Conservation (phyloP, 1,140 invertebrate genomes). For the Pseudomyrmex pallidus region DNA sequence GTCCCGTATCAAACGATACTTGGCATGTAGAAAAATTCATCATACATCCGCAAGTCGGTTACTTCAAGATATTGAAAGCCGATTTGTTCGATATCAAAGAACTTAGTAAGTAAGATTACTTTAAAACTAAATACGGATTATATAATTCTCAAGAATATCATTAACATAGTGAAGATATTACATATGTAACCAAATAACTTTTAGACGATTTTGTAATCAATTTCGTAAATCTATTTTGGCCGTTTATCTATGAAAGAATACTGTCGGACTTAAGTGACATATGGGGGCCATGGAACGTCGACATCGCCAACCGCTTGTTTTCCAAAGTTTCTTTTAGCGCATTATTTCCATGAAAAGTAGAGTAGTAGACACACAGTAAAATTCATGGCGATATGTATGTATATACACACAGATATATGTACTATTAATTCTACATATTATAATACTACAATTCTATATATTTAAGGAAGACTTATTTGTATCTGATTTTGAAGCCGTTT, state of each 20-base stretch:
- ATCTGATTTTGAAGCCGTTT: too few species aligned
- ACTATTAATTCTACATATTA: too few species aligned
- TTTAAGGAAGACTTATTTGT: too few species aligned
- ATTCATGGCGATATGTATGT: too few species aligned
- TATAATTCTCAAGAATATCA: too few species aligned
- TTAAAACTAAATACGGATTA: too few species aligned
- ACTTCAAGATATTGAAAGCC: not conserved
- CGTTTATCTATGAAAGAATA: not conserved
- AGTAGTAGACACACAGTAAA: too few species aligned
- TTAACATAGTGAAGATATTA: not conserved
- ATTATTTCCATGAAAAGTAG: too few species aligned
- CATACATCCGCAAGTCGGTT: too few species aligned
- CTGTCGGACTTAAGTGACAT: not conserved
- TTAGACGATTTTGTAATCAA: not conserved
- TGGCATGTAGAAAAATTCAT: not conserved
- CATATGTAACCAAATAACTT: slow-evolving; percentile 9
- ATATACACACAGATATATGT: too few species aligned
- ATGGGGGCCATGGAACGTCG: not conserved
- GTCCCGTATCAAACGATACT: not conserved
- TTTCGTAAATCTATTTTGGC: slow-evolving; percentile 18
- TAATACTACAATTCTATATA: too few species aligned
- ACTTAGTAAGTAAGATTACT: not conserved
- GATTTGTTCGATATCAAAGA: not conserved
- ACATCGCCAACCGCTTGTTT: not conserved
- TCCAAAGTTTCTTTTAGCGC: not conserved